These are phyloP conservation scores for Metopia argyrocephala DNA, from an alignment of 2,888 invertebrate genomes.

Conservation along the genomic window DNA sequence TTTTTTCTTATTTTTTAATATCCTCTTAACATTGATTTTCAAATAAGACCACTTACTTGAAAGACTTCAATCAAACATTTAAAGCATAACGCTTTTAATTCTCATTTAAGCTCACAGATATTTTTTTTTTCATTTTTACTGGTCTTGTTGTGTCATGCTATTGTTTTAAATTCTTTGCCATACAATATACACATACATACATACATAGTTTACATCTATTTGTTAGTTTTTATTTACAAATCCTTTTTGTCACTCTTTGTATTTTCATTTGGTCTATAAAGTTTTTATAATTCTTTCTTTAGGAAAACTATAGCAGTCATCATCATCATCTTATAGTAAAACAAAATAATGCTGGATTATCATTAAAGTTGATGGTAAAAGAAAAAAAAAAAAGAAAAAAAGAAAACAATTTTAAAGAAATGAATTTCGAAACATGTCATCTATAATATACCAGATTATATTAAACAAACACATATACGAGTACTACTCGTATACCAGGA, in stretches of 20 bases:
- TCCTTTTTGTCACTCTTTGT: slow-evolving; percentile 8
- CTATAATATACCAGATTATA: not conserved
- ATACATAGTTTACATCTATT: not conserved
- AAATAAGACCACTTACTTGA: too few species aligned
- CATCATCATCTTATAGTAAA: slow-evolving; percentile 12
- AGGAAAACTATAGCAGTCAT: not conserved
- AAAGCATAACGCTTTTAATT: not conserved
- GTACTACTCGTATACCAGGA: not conserved
- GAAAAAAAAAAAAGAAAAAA: not conserved
- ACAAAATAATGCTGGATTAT: slow-evolving; percentile 45
- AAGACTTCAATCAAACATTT: too few species aligned
- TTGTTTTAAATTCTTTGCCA: not conserved
- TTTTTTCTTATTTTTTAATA: too few species aligned
- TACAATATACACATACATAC: not conserved
- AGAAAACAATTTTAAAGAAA: not conserved
- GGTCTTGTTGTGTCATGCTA: slow-evolving; percentile 1
- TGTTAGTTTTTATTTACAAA: slow-evolving; percentile 6
- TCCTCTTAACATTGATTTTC: too few species aligned
- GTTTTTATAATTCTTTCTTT: not conserved
- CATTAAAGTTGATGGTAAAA: slow-evolving; percentile 26
- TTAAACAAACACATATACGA: not conserved
- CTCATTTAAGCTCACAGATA: not conserved
- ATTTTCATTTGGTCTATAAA: not conserved
- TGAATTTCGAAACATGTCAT: not conserved
- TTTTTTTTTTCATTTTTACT: slow-evolving; percentile 1